Percentiles rank a stretch among this genome's conserved stretches.
These are phyloP conservation scores for Cromileptes altivelis DNA, from an alignment of 2,113 vertebrate genomes.

Conservation along the genomic window DNA sequence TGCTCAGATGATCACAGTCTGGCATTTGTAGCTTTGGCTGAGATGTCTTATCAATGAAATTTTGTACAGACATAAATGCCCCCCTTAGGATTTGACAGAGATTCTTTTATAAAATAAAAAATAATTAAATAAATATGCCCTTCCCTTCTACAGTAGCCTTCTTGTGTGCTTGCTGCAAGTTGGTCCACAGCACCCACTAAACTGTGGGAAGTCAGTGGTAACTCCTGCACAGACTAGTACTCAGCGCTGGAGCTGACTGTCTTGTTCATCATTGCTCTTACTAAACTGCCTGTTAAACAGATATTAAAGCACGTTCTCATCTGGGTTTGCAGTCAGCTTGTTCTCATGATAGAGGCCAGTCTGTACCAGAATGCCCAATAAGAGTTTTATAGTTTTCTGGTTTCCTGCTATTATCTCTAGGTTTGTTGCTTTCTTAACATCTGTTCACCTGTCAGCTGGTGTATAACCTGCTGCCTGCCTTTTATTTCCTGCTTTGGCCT, in stretches of 20 bases:
- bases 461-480: background rate
- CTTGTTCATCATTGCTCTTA: background rate
- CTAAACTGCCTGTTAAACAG: background rate
- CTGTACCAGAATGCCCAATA: too few relatives aligned
- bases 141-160: too few relatives aligned
- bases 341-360: background rate
- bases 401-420: too few relatives aligned
- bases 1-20: background rate
- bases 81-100: too few relatives aligned
- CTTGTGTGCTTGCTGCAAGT: background rate
- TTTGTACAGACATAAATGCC: too few relatives aligned
- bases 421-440: too few relatives aligned
- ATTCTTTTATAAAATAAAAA: too few relatives aligned
- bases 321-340: background rate
- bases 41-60: background rate
- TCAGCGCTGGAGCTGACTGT: background rate
- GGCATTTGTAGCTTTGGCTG: background rate
- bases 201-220: too few relatives aligned
- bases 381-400: too few relatives aligned
- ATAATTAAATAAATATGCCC: too few relatives aligned
- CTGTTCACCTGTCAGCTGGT: background rate
- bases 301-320: background rate
- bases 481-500: background rate
- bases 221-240: too few relatives aligned
- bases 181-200: background rate